Conservation (phyloP, 2,888 invertebrate genomes). For the Ormyrus pomaceus region DNA sequence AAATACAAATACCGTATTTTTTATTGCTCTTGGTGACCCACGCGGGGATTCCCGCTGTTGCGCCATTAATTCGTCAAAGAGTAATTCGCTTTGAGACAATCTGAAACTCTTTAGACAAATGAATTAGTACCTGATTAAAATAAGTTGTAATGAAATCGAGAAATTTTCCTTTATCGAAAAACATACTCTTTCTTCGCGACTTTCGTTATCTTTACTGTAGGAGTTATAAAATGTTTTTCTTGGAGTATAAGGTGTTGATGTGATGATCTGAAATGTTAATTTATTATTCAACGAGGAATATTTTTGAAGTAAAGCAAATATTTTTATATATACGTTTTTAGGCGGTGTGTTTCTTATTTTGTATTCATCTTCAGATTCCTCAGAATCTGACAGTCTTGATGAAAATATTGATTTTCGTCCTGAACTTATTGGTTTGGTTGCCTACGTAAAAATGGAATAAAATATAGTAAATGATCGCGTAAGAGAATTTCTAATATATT, state of each 20-base stretch:
- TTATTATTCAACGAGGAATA: not conserved
- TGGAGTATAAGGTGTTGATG: not conserved
- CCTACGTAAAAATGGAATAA: not conserved
- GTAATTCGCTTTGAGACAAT: too few species aligned
- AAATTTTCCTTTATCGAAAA: not conserved
- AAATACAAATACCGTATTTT: too few species aligned
- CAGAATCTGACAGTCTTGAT: constrained; percentile 13
- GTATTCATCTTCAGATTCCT: constrained; percentile 36
- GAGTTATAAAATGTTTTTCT: constrained; percentile 1
- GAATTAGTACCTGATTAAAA: too few species aligned
- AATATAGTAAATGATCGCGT: too few species aligned
- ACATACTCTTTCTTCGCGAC: constrained; percentile 1
- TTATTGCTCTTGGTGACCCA: too few species aligned
- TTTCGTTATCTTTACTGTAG: not conserved
- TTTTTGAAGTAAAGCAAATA: not conserved
- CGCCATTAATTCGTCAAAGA: too few species aligned
- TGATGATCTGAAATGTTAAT: not conserved
- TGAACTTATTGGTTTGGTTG: not conserved
- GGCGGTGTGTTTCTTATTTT: constrained; percentile 2
- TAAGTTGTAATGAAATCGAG: not conserved
- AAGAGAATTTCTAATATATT: not conserved
- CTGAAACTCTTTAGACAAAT: too few species aligned
- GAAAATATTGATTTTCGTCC: not conserved
- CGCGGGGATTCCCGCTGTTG: too few species aligned
- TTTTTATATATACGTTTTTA: not conserved